Evolutionary conservation across 2,797 vertebrate species (phyloP).

Genomic region (Diplodus sargus): DNA sequence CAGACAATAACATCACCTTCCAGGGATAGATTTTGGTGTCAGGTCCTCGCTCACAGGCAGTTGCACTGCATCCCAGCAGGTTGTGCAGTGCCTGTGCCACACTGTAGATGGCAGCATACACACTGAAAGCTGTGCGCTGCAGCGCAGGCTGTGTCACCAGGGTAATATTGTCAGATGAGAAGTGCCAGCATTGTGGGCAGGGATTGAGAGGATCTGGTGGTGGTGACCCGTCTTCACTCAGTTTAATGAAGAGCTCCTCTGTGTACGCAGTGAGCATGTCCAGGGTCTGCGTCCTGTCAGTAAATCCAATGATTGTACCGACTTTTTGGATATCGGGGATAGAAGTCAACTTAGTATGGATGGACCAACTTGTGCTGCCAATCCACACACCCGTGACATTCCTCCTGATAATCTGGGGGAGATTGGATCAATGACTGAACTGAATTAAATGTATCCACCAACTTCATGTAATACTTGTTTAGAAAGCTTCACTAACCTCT

Average conservation of each 20-base stretch:
- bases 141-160: conserved; percentile 65
- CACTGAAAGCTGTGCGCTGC: conserved; percentile 74
- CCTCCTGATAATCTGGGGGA: conserved; percentile 78
- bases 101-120: conserved; percentile 87
- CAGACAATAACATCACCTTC: conserved; percentile 83
- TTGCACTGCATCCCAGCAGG: conserved; percentile 83
- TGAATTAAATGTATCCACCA: not conserved
- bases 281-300: conserved; percentile 67
- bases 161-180: conserved; percentile 75
- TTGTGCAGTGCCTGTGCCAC: conserved; percentile 90
- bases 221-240: conserved; percentile 60
- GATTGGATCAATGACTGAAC: conserved; percentile 17
- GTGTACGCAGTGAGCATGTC: conserved; percentile 80
- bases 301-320: conserved; percentile 90
- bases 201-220: conserved; percentile 51
- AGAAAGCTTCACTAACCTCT: conserved; percentile 69
- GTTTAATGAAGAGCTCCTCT: conserved; percentile 67
- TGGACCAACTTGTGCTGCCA: conserved; percentile 88
- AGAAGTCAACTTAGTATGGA: conserved; percentile 55
- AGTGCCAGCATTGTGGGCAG: conserved; percentile 82
- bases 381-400: conserved; percentile 90
- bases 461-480: not conserved
- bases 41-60: conserved; percentile 65
- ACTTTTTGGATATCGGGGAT: conserved; percentile 80
- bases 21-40: conserved; percentile 83